phyloP scores from a whole-genome alignment of 2,797 vertebrate species.

The Poecilia wingei region DNA sequence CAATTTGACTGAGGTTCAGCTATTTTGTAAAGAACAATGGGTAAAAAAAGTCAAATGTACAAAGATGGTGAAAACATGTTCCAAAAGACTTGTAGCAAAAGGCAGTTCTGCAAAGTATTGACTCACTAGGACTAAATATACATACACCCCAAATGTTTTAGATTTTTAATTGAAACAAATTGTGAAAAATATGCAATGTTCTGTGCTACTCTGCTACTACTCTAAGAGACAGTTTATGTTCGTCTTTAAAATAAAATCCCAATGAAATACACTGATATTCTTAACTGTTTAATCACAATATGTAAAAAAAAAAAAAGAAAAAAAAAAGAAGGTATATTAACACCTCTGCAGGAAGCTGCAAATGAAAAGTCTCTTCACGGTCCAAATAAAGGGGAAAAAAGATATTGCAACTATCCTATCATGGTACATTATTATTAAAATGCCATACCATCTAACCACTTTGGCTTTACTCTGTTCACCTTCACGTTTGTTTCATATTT shows the following conservation, averaged over 20 bases:
- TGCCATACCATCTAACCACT: conserved; percentile 7
- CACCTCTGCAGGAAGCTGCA: background rate
- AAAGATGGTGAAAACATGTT: background rate
- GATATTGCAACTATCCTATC: background rate
- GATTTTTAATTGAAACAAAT: background rate
- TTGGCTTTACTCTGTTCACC: conserved; percentile 22
- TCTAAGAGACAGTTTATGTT: background rate
- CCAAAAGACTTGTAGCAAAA: background rate
- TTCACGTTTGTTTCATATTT: conserved; percentile 37
- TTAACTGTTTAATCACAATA: background rate
- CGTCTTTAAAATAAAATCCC: background rate
- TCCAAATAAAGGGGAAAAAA: background rate
- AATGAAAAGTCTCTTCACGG: background rate
- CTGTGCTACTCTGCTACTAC: background rate
- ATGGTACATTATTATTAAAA: conserved; percentile 1
- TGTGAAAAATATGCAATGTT: background rate
- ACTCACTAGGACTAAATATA: background rate
- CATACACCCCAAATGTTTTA: background rate
- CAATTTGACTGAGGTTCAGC: background rate
- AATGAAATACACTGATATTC: background rate
- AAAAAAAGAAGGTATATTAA: background rate
- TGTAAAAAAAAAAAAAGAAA: background rate
- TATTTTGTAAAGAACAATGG: background rate
- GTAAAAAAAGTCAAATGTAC: background rate
- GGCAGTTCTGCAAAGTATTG: background rate